These are phyloP conservation scores for Luperina nickerlii DNA, from an alignment of 2,888 invertebrate genomes.

Conservation along the genomic window DNA sequence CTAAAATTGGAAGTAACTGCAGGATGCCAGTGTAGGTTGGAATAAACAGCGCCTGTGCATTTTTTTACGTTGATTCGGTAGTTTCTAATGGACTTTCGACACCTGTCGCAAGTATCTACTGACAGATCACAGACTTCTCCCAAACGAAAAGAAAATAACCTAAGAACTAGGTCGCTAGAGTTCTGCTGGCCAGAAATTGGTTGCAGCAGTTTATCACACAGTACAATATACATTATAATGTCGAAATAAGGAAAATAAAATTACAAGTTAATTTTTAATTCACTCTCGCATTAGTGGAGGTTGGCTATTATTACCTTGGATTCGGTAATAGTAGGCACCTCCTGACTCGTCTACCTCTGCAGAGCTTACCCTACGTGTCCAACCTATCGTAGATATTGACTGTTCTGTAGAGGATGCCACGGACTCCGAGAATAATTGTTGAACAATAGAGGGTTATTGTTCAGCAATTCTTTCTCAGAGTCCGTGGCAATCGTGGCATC, in stretches of 20 bases:
- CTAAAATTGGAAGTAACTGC: conserved; percentile 33
- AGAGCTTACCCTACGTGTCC: too few species aligned
- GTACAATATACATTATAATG: neutral
- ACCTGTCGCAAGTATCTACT: neutral
- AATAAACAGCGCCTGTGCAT: neutral
- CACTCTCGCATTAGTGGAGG: neutral
- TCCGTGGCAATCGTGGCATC: neutral
- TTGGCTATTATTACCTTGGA: neutral
- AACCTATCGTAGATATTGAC: neutral
- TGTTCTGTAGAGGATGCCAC: neutral
- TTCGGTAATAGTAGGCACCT: neutral
- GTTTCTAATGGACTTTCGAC: neutral
- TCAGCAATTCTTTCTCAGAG: neutral
- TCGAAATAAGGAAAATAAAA: neutral
- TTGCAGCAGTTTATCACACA: neutral
- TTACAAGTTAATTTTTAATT: neutral
- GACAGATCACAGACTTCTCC: neutral
- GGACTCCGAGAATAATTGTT: neutral
- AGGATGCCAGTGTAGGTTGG: conserved; percentile 35
- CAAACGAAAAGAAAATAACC: neutral
- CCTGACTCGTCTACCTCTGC: neutral
- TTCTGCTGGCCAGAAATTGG: neutral
- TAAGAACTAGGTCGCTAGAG: neutral
- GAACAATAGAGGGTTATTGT: neutral
- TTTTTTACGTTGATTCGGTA: neutral